A percentile compares a stretch with the other conserved stretches of the same genome.
Evolutionary conservation across 53 echinoderm and acorn worm genomes (phyloP).

Genomic region (Pentamera pediparva): DNA sequence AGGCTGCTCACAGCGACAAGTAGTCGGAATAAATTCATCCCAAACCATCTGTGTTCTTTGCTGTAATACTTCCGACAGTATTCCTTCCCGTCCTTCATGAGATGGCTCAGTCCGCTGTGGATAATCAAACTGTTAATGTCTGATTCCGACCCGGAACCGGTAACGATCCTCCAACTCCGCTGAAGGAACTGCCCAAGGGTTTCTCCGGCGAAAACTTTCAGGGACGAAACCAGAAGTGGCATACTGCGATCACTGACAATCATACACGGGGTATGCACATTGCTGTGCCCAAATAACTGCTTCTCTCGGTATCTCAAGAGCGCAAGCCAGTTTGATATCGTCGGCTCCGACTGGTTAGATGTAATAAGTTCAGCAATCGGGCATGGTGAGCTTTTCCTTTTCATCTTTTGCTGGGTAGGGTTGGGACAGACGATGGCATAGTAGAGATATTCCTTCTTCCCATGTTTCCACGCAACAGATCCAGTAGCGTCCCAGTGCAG

Average conservation of each 20-base stretch:
- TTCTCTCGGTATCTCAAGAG: neutral
- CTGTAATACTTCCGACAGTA: neutral
- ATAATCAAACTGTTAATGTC: neutral
- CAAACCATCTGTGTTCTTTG: constrained; percentile 5
- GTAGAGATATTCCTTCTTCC: neutral
- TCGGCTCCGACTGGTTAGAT: neutral
- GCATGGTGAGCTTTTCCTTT: neutral
- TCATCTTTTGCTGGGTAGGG: neutral
- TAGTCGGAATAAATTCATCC: neutral
- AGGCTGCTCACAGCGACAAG: neutral
- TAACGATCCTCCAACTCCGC: neutral
- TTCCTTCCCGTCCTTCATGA: constrained; percentile 18
- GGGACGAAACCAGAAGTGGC: neutral
- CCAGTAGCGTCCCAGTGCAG: neutral
- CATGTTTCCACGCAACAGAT: constrained; percentile 5
- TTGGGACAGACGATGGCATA: neutral
- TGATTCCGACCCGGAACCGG: neutral
- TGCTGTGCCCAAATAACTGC: neutral
- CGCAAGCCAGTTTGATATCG: neutral
- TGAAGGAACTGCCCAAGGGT: neutral
- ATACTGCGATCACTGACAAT: neutral
- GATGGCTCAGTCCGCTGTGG: neutral
- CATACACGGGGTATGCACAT: neutral
- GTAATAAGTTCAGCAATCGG: neutral
- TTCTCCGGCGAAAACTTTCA: neutral